Conservation (phyloP, 2,113 vertebrate genomes). For the Tapirus terrestris region DNA sequence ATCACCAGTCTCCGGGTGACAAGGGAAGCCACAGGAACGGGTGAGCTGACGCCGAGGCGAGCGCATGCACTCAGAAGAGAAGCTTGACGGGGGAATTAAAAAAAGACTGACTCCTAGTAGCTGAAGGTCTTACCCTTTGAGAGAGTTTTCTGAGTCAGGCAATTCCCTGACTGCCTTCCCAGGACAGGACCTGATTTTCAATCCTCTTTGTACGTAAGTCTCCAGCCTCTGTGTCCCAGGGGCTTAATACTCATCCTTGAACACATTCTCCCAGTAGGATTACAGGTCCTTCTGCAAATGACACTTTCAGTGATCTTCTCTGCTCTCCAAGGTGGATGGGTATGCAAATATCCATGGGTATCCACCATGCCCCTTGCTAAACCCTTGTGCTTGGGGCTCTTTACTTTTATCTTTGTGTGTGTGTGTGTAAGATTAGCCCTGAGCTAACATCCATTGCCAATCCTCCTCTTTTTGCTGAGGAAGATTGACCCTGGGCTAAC, state of each 20-base stretch:
- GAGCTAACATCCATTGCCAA: too few species aligned
- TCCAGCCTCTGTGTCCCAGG: not conserved
- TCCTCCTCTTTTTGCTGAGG: too few species aligned
- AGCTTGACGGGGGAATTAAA: not conserved
- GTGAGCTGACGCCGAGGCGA: not conserved
- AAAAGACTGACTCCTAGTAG: not conserved
- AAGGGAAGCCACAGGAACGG: not conserved
- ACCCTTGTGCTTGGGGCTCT: not conserved
- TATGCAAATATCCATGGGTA: not conserved
- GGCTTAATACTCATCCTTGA: not conserved
- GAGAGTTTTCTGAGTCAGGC: not conserved
- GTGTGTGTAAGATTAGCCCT: too few species aligned
- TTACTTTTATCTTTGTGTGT: not conserved
- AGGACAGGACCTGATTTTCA: not conserved
- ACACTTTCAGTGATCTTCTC: not conserved
- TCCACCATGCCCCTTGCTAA: not conserved
- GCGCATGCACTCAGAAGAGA: not conserved
- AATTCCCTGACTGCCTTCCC: not conserved
- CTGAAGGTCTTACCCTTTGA: not conserved
- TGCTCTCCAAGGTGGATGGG: not conserved
- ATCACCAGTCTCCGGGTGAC: not conserved
- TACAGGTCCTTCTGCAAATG: not conserved
- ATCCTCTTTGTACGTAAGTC: not conserved
- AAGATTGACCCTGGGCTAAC: too few species aligned
- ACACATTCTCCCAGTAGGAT: not conserved